phyloP scores from a whole-genome alignment of 1,140 invertebrate species.

The Bemisia tabaci region DNA sequence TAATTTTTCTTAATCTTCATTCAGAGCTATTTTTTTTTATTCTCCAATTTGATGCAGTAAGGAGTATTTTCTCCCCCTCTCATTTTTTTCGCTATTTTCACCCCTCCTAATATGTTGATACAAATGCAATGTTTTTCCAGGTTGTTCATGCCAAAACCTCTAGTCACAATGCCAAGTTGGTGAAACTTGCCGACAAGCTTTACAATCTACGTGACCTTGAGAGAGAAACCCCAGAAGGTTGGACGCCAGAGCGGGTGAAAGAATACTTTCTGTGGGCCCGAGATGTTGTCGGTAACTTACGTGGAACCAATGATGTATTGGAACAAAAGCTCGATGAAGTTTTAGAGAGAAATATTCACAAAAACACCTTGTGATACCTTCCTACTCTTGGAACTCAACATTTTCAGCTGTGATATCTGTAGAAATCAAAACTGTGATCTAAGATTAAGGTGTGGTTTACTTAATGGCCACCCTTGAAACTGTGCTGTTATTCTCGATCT shows the following conservation, averaged over 20 bases:
- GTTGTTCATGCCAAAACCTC: conserved; percentile 45
- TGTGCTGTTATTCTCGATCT: too few species aligned
- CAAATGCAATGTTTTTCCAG: conserved; percentile 33
- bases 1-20: too few species aligned
- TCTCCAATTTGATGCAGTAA: too few species aligned
- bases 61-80: too few species aligned
- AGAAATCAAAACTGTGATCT: too few species aligned
- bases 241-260: conserved; percentile 41
- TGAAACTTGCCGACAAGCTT: conserved; percentile 74
- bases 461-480: too few species aligned
- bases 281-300: conserved; percentile 49
- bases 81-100: not conserved
- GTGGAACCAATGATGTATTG: conserved; percentile 46
- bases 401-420: too few species aligned
- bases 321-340: conserved; percentile 48
- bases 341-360: conserved; percentile 28
- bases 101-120: conserved; percentile 1
- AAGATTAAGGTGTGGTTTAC: too few species aligned
- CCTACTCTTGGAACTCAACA: too few species aligned
- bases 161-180: conserved; percentile 54
- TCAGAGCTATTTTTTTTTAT: too few species aligned
- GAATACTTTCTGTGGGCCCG: conserved; percentile 62
- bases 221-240: conserved; percentile 43
- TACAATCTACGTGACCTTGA: conserved; percentile 70
- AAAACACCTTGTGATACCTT: too few species aligned